Base-by-base conservation (phyloP, 2,888 invertebrate genomes). In the Seira musarum region DNA sequence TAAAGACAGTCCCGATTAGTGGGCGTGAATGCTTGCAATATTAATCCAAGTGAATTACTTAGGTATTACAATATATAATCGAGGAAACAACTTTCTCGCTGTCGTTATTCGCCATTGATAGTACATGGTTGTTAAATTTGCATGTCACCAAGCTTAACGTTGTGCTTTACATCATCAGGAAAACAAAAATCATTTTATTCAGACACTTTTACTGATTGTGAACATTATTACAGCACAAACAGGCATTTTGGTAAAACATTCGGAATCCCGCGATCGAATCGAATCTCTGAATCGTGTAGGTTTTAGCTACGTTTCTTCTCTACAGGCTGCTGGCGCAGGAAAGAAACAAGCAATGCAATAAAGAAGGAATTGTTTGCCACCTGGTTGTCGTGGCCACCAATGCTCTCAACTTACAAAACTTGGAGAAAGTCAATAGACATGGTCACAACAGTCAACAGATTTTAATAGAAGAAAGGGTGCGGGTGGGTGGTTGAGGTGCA, bases 381-480 rank as follows among this genome's bases (percentile, higher is more conserved):
- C 76, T 80, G 82, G 84, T 84, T 75, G 84, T 75, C 84, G 22
- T 82, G 81, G 84, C 78, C 81, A 84, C 84, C 73, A 57, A 73
- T 77, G 70, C 49, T 66, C 73, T 60, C 60, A 30, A 73, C 49
- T 60, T 60, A 60, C 65, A 25, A 46, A 53, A 10, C 65, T 35
- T 57, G 81, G 73, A 74, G 82, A 80, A 82, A 82, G 82, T 82
- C 82, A 82, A 82, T 82, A 82, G 76, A 72, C 49, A 61, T 46
- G 72, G 17, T 64, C 53, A 70, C 69, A 77, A 68, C 22, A 60
- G 60, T 60, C 60, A 60, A 60, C 60, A 65, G 40, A 35, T 60
- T 60, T 60, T 5, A n/a, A 19, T 21, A 60, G 22, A n/a, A 15
- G 49, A 21, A 21, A 19, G 60, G 60, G 67, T 30, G 65, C 17